phyloP scores from a whole-genome alignment of 2,888 invertebrate genomes.

The Diploptera punctata region DNA sequence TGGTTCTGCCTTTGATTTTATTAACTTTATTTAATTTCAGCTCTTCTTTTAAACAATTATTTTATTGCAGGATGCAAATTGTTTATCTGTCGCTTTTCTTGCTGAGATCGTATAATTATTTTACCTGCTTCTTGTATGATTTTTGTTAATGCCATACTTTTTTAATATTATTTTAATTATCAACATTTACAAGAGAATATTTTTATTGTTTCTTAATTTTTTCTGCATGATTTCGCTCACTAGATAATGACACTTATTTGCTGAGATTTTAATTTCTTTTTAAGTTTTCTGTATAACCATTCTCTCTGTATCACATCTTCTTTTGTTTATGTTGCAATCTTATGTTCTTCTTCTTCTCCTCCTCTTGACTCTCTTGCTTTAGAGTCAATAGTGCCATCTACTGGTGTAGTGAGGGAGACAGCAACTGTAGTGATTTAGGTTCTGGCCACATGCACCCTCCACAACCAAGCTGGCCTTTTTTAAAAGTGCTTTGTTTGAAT shows the following conservation, averaged over 20 bases:
- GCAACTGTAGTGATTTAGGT: slow-evolving; percentile 38
- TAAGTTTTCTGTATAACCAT: slow-evolving; percentile 35
- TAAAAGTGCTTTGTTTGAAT: slow-evolving; percentile 25
- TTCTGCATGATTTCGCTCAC: slow-evolving; percentile 3
- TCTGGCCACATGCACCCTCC: slow-evolving; percentile 21
- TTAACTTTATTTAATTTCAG: slow-evolving; percentile 1
- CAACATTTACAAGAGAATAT: no score
- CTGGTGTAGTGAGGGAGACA: slow-evolving; percentile 40
- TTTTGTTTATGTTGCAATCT: slow-evolving; percentile 41
- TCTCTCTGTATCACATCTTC: slow-evolving; percentile 43
- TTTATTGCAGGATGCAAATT: background rate
- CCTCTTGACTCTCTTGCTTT: background rate
- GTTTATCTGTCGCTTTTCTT: slow-evolving; percentile 14
- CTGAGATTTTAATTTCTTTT: slow-evolving; percentile 21
- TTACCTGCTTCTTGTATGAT: no score
- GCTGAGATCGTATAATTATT: no score
- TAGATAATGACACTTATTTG: background rate
- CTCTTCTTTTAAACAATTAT: background rate
- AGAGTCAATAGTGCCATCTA: slow-evolving; percentile 39
- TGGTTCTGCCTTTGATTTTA: no score
- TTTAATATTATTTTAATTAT: no score
- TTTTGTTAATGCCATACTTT: no score
- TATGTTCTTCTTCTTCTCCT: slow-evolving; percentile 36
- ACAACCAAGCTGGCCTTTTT: slow-evolving; percentile 22
- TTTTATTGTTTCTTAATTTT: no score